A percentile compares a stretch with the other conserved stretches of the same genome.
Evolutionary conservation across 2,113 vertebrate genomes (phyloP).

Genomic region (Lethenteron camtschaticum): DNA sequence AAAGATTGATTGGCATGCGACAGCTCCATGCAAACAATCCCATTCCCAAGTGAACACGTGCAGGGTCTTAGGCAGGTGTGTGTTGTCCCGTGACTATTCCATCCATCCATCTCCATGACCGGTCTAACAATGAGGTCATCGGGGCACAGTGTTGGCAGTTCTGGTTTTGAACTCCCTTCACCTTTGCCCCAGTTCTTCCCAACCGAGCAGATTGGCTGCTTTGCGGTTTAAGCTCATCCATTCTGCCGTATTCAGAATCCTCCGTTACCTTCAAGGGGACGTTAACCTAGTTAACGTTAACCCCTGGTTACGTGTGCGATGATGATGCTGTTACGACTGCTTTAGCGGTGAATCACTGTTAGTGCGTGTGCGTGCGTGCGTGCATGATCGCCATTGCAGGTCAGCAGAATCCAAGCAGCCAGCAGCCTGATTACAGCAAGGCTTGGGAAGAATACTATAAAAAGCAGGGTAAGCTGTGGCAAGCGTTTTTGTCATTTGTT

Average conservation of each 20-base stretch:
- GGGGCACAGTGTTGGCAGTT: too few species aligned
- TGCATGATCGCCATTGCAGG: conserved; percentile 12
- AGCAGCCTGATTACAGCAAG: conserved; percentile 29
- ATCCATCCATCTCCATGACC: too few species aligned
- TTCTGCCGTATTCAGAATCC: conserved; percentile 10
- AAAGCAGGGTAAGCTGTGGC: conserved; percentile 21
- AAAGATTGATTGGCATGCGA: too few species aligned
- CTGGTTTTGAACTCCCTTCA: too few species aligned
- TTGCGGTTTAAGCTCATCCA: not conserved
- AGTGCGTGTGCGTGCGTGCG: not conserved
- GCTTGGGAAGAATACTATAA: conserved; percentile 34
- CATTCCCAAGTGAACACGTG: too few species aligned
- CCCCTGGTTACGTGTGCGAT: conserved; percentile 1
- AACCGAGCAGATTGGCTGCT: too few species aligned
- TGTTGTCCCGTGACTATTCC: too few species aligned
- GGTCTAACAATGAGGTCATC: too few species aligned
- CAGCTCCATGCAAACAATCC: too few species aligned
- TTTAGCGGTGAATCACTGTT: not conserved
- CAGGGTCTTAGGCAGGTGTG: too few species aligned
- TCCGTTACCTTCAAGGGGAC: not conserved
- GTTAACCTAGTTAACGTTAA: not conserved
- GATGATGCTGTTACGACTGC: not conserved
- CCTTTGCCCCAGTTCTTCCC: too few species aligned
- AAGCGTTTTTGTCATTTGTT: too few species aligned
- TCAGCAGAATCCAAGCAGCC: conserved; percentile 22